Evolutionary conservation across 2,113 vertebrate genomes (phyloP).

Genomic region (Hemicordylus capensis): DNA sequence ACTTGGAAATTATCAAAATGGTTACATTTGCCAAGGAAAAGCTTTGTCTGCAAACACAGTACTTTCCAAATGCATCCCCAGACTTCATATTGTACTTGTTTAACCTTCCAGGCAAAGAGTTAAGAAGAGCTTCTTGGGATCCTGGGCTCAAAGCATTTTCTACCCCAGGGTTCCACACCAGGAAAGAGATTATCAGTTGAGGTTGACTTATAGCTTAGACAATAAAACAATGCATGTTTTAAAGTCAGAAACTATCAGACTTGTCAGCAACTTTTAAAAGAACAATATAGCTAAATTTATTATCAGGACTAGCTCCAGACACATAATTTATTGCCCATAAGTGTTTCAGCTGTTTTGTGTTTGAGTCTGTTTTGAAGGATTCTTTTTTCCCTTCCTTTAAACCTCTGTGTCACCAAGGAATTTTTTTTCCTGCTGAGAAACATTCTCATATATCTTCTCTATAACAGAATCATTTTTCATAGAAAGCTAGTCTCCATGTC

Average conservation of each 20-base stretch:
- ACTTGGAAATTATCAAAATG: neutral
- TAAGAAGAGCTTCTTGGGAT: no score
- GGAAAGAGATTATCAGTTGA: slow-evolving; percentile 8
- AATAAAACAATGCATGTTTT: slow-evolving; percentile 27
- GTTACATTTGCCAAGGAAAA: neutral
- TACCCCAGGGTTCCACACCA: neutral
- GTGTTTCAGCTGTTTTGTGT: slow-evolving; percentile 25
- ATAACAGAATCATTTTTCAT: slow-evolving; percentile 14
- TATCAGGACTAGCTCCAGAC: slow-evolving; percentile 18
- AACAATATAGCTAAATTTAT: slow-evolving; percentile 30
- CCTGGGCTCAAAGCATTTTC: neutral
- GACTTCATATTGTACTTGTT: neutral
- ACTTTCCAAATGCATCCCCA: neutral
- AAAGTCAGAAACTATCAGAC: slow-evolving; percentile 38
- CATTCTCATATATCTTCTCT: slow-evolving; percentile 10
- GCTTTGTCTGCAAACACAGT: neutral
- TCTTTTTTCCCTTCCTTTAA: slow-evolving; percentile 14
- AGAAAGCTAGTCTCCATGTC: slow-evolving; percentile 10
- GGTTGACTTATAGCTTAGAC: slow-evolving; percentile 15
- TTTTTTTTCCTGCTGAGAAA: slow-evolving; percentile 23
- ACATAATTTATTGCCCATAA: slow-evolving; percentile 38
- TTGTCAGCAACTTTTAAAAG: slow-evolving; percentile 32
- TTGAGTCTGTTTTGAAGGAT: slow-evolving; percentile 37
- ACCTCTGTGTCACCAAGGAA: slow-evolving; percentile 22
- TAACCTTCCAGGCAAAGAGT: neutral